Evolutionary conservation across 2,888 invertebrate genomes (phyloP).

Genomic region (Eucera pruinosa): DNA sequence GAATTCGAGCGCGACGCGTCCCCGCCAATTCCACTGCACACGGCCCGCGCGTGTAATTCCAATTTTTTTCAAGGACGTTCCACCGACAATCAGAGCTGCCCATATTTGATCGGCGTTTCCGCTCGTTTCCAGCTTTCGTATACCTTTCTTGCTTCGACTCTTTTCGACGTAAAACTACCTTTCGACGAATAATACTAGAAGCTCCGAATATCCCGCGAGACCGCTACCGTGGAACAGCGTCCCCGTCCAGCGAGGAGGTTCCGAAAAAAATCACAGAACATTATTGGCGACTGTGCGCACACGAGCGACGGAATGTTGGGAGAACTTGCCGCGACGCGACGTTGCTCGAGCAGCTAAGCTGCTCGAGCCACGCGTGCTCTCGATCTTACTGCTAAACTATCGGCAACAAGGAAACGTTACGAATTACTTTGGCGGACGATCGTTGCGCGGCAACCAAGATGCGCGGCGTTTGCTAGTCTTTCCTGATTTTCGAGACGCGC

Average conservation of each 20-base stretch:
- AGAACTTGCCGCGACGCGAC: too few relatives aligned
- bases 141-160: background rate
- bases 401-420: background rate
- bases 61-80: too few relatives aligned
- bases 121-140: too few relatives aligned
- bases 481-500: too few relatives aligned
- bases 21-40: too few relatives aligned
- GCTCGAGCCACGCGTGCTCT: background rate
- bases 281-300: slow-evolving; percentile 29
- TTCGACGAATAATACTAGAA: background rate
- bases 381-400: background rate
- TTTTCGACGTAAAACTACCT: background rate
- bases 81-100: background rate
- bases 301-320: background rate
- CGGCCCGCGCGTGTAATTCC: too few relatives aligned
- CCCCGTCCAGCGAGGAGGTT: slow-evolving; percentile 64
- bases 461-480: too few relatives aligned
- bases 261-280: slow-evolving; percentile 62
- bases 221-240: slow-evolving; percentile 3
- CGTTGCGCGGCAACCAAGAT: too few relatives aligned
- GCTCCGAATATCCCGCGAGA: background rate
- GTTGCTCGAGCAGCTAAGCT: too few relatives aligned
- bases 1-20: background rate
- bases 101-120: background rate
- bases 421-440: background rate